Percentiles rank a stretch among this genome's conserved stretches.
Evolutionary conservation across 2,113 vertebrate genomes (phyloP).

Genomic region (Aviceda subcristata): DNA sequence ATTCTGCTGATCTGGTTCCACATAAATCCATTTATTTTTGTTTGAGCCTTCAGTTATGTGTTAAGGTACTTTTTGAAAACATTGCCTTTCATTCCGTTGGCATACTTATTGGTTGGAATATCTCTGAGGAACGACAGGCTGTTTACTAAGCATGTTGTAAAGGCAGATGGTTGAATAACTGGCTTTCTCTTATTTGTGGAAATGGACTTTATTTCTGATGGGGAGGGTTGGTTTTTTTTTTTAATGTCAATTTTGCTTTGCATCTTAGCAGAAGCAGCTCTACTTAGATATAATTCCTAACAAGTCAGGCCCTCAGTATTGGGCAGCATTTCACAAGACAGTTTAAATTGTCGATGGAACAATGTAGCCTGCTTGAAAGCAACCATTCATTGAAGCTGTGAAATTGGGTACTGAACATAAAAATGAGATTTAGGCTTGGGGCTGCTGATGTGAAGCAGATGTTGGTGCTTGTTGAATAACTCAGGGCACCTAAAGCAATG

Average conservation of each 20-base stretch:
- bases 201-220: neutral
- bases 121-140: neutral
- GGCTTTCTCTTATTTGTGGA: neutral
- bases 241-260: neutral
- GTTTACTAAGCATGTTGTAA: neutral
- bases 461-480: neutral
- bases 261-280: neutral
- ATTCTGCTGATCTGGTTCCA: conserved; percentile 37
- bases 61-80: conserved; percentile 20
- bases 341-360: neutral
- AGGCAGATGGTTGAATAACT: neutral
- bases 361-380: neutral
- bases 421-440: conserved; percentile 1
- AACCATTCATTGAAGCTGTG: neutral
- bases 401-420: neutral
- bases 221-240: too few relatives aligned
- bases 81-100: conserved; percentile 6
- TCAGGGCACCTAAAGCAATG: neutral
- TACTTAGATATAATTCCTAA: neutral
- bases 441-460: neutral
- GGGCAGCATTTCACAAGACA: neutral
- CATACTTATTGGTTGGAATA: conserved; percentile 3
- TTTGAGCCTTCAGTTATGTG: neutral
- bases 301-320: neutral
- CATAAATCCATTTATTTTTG: conserved; percentile 4